phyloP scores from a whole-genome alignment of 2,113 vertebrate species.

The Centropus unirufus region DNA sequence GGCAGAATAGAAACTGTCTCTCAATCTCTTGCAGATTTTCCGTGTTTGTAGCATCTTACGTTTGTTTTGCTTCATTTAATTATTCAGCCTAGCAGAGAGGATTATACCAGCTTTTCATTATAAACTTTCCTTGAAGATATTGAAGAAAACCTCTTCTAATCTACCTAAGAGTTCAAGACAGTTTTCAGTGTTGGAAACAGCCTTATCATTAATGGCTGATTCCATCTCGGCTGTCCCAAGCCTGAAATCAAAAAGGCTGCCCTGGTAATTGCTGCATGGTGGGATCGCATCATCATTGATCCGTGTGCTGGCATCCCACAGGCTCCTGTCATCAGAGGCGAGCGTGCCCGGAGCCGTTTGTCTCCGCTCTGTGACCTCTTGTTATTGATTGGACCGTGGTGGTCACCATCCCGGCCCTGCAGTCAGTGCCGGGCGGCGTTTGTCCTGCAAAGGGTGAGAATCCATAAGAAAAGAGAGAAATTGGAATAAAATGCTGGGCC shows the following conservation, averaged over 20 bases:
- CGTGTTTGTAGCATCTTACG: background rate
- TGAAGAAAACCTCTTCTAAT: background rate
- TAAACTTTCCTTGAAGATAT: background rate
- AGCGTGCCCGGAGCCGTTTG: background rate
- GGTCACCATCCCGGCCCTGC: background rate
- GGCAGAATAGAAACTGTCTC: slow-evolving; percentile 13
- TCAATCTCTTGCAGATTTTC: slow-evolving; percentile 16
- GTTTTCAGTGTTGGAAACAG: background rate
- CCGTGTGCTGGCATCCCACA: background rate
- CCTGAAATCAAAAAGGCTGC: background rate
- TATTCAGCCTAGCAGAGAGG: background rate
- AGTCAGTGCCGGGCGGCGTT: background rate
- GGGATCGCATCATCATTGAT: background rate
- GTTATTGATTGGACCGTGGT: background rate
- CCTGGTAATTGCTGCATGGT: background rate
- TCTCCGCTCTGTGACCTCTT: background rate
- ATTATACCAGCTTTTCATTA: background rate
- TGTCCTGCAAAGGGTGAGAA: background rate
- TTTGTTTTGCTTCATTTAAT: background rate
- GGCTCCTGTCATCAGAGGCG: background rate
- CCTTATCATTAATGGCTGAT: background rate
- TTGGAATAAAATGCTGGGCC: background rate
- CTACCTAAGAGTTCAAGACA: background rate
- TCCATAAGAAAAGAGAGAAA: background rate
- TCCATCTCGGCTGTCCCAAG: background rate